Base-by-base conservation (phyloP, 2,888 invertebrate species). In the Andrena haemorrhoa region DNA sequence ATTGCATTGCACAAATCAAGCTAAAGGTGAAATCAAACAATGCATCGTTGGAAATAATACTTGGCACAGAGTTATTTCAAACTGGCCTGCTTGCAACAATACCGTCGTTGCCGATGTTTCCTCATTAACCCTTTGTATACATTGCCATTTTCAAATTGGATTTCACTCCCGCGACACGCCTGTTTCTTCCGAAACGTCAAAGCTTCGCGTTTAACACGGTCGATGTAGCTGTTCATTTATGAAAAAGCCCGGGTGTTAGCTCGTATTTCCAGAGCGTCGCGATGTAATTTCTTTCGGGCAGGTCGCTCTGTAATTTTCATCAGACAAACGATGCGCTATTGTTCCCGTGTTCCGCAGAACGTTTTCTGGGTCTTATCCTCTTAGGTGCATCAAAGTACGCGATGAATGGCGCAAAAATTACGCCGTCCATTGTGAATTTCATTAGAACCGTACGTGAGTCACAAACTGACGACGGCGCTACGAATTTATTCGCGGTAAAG, bases 291-390 rank as follows among this genome's bases (percentile, higher is more conserved):
- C 73, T 81, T 79, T 81, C 68, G 63, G 73, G 76, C 63, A 12
- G 70, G 41, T 79, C 78, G 68, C 80, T 69, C 79, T 81, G 79
- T 79, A 78, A 81, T 81, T 81, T 81, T 64, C 80, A 78, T 81
- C 73, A 31, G 79, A 79, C 78, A 73, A 79, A 81, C 80, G 80
- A 79, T 16, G 73, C 73, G 61, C 79, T 51, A 81, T 81, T 81
- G 68, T 79, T 64, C 58, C 56, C 61, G 56, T 26, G 47, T 80
- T 51, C 63, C 68, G 20, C 58, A 41, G 66, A 69, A 72, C 66
- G 72, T 69, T 69, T 77, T 71, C 71, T 66, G 71, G 58, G 79
- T 79, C 77, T 79, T 79, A 77, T 79, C 71, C 77, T 71, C 77
- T 79, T 77, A 77, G 41, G 47, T 20, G 65, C 65, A 33, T 79